A percentile compares a stretch with the other conserved stretches of the same genome.
These are phyloP conservation scores for Pycnonotus jocosus DNA, from an alignment of 2,113 vertebrate genomes.

Conservation along the genomic window DNA sequence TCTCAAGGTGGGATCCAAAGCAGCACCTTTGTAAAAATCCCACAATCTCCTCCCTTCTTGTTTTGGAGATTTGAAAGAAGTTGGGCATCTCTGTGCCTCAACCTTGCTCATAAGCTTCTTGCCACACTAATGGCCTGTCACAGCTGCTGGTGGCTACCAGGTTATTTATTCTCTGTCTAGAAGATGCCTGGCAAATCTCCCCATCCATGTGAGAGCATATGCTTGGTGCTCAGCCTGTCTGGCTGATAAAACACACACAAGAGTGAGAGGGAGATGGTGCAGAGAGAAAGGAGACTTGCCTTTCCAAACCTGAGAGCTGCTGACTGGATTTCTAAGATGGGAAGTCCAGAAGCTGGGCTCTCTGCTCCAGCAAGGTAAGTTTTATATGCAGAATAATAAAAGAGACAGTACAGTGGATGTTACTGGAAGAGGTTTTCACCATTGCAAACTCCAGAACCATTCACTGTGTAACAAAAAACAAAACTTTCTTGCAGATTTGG, in stretches of 20 bases:
- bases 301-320: background rate
- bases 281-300: background rate
- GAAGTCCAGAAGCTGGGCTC: background rate
- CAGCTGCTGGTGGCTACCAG: background rate
- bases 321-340: background rate
- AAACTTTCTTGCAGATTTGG: constrained; percentile 82
- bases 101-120: background rate
- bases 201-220: background rate
- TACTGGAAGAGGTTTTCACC: background rate
- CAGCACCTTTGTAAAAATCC: background rate
- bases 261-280: background rate
- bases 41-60: background rate
- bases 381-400: background rate
- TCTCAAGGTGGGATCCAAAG: background rate
- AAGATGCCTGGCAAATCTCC: background rate
- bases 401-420: background rate
- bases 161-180: background rate
- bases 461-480: background rate
- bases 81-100: background rate
- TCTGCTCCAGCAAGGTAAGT: background rate
- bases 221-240: background rate
- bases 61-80: background rate
- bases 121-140: background rate
- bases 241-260: background rate
- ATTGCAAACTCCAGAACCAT: background rate